These are phyloP conservation scores for Antheraea pernyi DNA, from an alignment of 1,140 invertebrate genomes.

Conservation along the genomic window DNA sequence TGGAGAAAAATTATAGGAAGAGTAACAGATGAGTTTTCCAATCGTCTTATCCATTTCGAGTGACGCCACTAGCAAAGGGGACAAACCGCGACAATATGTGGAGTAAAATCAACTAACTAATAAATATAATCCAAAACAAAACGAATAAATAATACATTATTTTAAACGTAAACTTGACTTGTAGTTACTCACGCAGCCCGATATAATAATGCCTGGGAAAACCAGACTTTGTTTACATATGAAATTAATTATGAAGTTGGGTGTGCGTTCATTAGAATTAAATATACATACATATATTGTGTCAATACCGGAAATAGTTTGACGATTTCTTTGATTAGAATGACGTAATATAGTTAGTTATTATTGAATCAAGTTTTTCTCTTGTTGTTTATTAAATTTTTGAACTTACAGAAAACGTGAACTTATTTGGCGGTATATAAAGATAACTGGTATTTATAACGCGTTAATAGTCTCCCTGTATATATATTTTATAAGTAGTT, in stretches of 20 bases:
- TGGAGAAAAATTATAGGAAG: too few relatives aligned
- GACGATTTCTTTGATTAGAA: neutral
- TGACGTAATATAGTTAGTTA: neutral
- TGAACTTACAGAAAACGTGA: too few relatives aligned
- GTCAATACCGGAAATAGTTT: neutral
- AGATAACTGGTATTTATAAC: too few relatives aligned
- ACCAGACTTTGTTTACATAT: conserved; percentile 31
- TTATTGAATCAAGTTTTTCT: neutral
- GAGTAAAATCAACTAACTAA: too few relatives aligned
- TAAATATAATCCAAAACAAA: neutral
- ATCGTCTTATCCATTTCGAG: too few relatives aligned
- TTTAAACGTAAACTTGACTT: neutral
- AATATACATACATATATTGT: neutral
- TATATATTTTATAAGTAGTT: too few relatives aligned
- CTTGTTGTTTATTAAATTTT: too few relatives aligned
- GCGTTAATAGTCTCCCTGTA: too few relatives aligned
- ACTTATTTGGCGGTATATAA: too few relatives aligned
- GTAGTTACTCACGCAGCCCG: neutral
- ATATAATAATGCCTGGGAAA: conserved; percentile 27
- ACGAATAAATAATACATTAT: neutral
- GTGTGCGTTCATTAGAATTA: conserved; percentile 1
- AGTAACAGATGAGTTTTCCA: too few relatives aligned
- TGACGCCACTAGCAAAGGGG: too few relatives aligned
- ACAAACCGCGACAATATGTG: too few relatives aligned
- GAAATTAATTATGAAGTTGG: neutral